Conservation (phyloP, 2,797 vertebrate genomes). For the Acipenser transmontanus region DNA sequence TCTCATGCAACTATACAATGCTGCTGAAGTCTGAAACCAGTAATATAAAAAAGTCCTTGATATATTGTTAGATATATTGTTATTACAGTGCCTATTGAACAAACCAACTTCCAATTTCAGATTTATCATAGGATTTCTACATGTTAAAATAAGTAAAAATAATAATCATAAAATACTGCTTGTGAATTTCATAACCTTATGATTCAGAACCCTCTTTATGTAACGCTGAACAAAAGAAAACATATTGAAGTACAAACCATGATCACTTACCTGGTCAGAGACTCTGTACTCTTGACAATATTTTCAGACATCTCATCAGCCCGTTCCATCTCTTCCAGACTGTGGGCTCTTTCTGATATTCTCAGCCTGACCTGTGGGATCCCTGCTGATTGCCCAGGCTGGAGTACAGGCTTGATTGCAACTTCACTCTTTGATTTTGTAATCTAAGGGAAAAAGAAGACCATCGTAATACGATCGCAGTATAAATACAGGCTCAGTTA, state of each 20-base stretch:
- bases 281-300: constrained; percentile 38
- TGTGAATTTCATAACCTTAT: too few species aligned
- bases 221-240: not conserved
- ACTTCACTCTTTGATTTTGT: constrained; percentile 46
- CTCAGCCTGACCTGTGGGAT: constrained; percentile 40
- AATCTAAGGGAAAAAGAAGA: constrained; percentile 45
- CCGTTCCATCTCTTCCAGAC: constrained; percentile 48
- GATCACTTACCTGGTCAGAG: constrained; percentile 64
- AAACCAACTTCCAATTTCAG: too few species aligned
- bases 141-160: too few species aligned
- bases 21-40: too few species aligned
- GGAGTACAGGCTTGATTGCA: constrained; percentile 34
- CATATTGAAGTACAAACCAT: constrained; percentile 1
- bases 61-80: too few species aligned
- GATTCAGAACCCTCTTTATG: too few species aligned
- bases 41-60: too few species aligned
- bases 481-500: too few species aligned
- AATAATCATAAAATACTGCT: too few species aligned
- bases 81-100: too few species aligned
- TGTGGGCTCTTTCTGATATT: constrained; percentile 27
- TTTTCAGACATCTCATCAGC: constrained; percentile 33
- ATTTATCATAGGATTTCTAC: too few species aligned
- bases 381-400: constrained; percentile 41
- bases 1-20: too few species aligned
- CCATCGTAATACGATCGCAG: not conserved